Evolutionary conservation across 2,888 invertebrate genomes (phyloP), one percentile per base, ranked within the genome.

Genomic region (Lysandra coridon): DNA sequence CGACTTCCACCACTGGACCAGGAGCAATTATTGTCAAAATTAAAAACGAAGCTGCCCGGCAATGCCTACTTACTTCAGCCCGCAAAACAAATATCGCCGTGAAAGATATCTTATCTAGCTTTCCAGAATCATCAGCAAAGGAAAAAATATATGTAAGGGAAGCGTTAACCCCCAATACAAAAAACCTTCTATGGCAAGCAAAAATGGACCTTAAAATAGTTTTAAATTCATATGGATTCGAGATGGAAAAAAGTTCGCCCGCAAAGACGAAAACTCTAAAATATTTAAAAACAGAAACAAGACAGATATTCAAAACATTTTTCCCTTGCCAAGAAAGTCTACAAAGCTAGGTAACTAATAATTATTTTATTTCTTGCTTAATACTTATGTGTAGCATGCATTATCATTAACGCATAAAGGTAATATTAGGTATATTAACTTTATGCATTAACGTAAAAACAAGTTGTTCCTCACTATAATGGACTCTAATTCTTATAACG

Each of bases 211-310:
- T 57, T 57, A 57, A 57, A 57, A 57, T 17, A 57, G 14, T 12
- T 57, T 14, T 17, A 57, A 74, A 74, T 44, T 74, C n/a, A 44
- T 14, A n/a, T 37, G 74, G n/a, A 17, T 74, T 44, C 74, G 40
- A 4, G 74, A 74, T n/a, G 2, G 74, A n/a, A 44, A 23, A 2
- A n/a, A 17, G 14, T 57, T 57, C 17, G 57, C 57, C 3, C 57
- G 57, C 57, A 57, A 57, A 57, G 57, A 57, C 57, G 57, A 57
- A 57, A 57, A 57, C 57, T 57, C 57, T 17, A 57, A 57, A 57
- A 57, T 57, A 4, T 57, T 57, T 14, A 57, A 57, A 57, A 57
- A 17, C 57, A 57, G 57, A 57, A 57, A 12, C 57, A 57, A 57
- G 57, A 57, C 17, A 6, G 57, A 57, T 57, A 57, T 57, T 17